phyloP scores from a whole-genome alignment of 2,113 vertebrate genomes.

The Psilopogon haemacephalus region DNA sequence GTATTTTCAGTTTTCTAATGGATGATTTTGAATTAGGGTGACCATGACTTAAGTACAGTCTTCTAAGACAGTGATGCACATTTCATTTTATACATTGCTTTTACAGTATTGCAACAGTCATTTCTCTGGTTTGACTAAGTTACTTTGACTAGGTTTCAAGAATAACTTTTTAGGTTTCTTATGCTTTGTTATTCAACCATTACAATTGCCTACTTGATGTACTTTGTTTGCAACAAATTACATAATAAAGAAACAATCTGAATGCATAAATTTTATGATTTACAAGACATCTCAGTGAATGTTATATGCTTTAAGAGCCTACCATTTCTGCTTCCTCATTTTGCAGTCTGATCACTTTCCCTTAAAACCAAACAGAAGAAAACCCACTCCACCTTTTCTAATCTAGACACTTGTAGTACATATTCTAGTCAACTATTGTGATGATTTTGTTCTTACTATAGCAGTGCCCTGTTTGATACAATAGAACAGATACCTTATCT shows the following conservation, averaged over 20 bases:
- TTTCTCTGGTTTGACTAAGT: not conserved
- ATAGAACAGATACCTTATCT: not conserved
- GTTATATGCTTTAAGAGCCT: not conserved
- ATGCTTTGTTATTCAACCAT: not conserved
- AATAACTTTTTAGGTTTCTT: not conserved
- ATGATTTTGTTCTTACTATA: not conserved
- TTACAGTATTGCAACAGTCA: not conserved
- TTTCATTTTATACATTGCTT: not conserved
- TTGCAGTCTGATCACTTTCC: not conserved
- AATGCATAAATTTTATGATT: not conserved
- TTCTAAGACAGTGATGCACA: not conserved
- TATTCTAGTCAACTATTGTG: not conserved
- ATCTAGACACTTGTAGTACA: not conserved
- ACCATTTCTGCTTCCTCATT: not conserved
- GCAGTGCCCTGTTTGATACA: not conserved
- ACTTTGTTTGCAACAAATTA: not conserved
- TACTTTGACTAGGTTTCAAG: not conserved
- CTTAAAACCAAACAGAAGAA: not conserved
- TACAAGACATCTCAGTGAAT: not conserved
- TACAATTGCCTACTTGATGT: not conserved
- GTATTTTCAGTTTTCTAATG: not conserved
- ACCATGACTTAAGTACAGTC: not conserved
- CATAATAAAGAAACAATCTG: not conserved
- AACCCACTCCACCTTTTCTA: not conserved
- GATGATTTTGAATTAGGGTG: not conserved